Evolutionary conservation across 2,797 vertebrate genomes (phyloP), one percentile per base, ranked within the genome.

Genomic region (Ctenosaura bakeri): DNA sequence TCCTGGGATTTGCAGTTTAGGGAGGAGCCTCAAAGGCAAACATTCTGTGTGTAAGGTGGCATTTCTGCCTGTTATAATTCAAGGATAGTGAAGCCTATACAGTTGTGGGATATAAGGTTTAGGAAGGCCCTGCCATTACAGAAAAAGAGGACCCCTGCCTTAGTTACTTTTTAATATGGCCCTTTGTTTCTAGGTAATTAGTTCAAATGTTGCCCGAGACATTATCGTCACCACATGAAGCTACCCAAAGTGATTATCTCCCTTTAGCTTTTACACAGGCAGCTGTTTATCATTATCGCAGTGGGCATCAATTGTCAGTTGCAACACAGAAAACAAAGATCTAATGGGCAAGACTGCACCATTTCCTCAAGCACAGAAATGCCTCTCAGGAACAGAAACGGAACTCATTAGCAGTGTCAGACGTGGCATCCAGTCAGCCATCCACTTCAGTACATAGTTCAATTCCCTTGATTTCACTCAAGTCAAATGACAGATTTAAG

Each of bases 361-460:
- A 14, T 12, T 14, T 91, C 56, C 88, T 92, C 10, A 71, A 29
- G 42, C 78, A 87, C 46, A 89, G 0, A 10, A 5, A 62, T 22
- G 56, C 32, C 78, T 92, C 42, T 83, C 74, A 90, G 90, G 79
- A 90, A 85, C 89, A 95, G 93, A 92, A 80, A 26, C 80, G 74
- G 92, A 73, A 24, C 81, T 62, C 35, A 76, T 32, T 93, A 83
- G 82, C 54, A 87, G 50, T 90, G 81, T 26, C 32, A 86, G 83
- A 29, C 84, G 79, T 32, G 32, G 83, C 90, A 92, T 89, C 86
- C 80, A 78, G 89, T 83, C 87, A 52, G 54, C 76, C 35, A 83
- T 69, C 83, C 14, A 7, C 85, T 94, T 89, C 24, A 71, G 88
- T 78, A 16, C 29, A 52, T 50, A 81, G 46, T 66, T 71, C 89